These are phyloP conservation scores for Suricata suricatta DNA, from an alignment of 2,113 vertebrate genomes.

Conservation along the genomic window DNA sequence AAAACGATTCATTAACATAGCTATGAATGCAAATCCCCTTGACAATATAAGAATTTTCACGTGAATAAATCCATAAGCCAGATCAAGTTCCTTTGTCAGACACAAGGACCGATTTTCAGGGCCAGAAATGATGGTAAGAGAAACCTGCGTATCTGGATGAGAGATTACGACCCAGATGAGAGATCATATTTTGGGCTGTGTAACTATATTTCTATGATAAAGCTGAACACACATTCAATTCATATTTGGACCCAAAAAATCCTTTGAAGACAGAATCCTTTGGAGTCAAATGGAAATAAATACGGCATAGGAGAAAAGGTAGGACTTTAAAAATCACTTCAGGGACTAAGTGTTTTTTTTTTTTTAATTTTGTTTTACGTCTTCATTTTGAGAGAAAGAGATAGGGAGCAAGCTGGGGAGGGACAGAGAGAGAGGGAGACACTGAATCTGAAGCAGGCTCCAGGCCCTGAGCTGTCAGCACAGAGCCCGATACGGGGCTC, in stretches of 20 bases:
- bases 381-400: too few species aligned
- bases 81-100: slow-evolving; percentile 15
- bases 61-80: not conserved
- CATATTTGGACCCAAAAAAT: not conserved
- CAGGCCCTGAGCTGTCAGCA: too few species aligned
- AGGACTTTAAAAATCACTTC: not conserved
- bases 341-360: not conserved
- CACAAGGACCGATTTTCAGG: not conserved
- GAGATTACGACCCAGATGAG: not conserved
- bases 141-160: not conserved
- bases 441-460: too few species aligned
- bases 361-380: too few species aligned
- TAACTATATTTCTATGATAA: not conserved
- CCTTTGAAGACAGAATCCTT: not conserved
- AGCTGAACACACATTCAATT: not conserved
- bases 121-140: slow-evolving; percentile 2
- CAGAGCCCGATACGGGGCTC: too few species aligned
- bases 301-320: not conserved
- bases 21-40: slow-evolving; percentile 10
- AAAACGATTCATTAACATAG: slow-evolving; percentile 33
- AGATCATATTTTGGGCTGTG: not conserved
- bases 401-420: too few species aligned
- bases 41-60: not conserved
- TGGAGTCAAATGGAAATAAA: not conserved
- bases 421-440: too few species aligned